Conservation (phyloP, 2,888 invertebrate species). For the Corbicula japonica region DNA sequence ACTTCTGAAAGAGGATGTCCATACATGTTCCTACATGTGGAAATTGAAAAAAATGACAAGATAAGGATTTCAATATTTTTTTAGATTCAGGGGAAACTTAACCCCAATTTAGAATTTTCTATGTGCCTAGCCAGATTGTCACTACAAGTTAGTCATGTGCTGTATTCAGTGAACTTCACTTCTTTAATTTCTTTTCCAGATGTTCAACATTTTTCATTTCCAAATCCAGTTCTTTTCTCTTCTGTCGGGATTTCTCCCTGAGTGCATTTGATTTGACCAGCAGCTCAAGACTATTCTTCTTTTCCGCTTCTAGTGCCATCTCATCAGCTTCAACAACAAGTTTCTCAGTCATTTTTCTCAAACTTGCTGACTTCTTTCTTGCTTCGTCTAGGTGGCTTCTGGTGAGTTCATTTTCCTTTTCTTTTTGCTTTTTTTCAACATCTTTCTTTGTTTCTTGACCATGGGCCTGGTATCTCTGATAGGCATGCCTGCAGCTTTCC, state of each 20-base stretch:
- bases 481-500: constrained; percentile 20
- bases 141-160: no score
- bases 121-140: no score
- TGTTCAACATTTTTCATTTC: constrained; percentile 22
- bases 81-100: no score
- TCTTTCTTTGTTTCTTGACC: background rate
- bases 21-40: no score
- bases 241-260: constrained; percentile 6
- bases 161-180: no score
- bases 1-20: no score
- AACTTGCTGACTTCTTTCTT: background rate
- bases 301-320: constrained; percentile 16
- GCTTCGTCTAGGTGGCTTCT: background rate
- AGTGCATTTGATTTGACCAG: constrained; percentile 1
- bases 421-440: constrained; percentile 16
- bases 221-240: constrained; percentile 20
- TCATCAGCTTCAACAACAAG: constrained; percentile 4
- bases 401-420: constrained; percentile 10
- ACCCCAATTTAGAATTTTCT: no score
- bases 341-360: background rate
- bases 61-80: no score
- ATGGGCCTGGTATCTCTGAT: no score
- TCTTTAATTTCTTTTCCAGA: constrained; percentile 19
- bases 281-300: constrained; percentile 11
- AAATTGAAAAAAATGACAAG: no score